Base-by-base conservation (phyloP, 2,888 invertebrate species). In the Ariolimax columbianus region DNA sequence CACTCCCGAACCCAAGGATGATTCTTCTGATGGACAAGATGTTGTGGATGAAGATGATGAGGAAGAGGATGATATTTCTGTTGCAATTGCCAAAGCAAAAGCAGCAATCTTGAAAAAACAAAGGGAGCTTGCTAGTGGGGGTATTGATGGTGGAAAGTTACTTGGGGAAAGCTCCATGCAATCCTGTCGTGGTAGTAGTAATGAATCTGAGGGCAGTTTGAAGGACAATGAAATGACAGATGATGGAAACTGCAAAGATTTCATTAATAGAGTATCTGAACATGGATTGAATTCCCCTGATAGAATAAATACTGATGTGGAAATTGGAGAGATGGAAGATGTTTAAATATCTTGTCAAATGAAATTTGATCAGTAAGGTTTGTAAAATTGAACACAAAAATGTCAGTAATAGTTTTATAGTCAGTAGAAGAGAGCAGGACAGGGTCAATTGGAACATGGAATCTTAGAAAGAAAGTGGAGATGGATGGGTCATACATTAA, bases 1-100 rank as follows among this genome's bases (percentile, higher is more conserved):
- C 78, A 85, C 85, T 30, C 85, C 85, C 47, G 85, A 85, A 47
- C 85, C 85, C 17, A 85, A 85, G 47, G 85, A 85, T 59, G 80
- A 80, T 33, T 85, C 85, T 3, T 80, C 80, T 30, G 81, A 85
- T 68, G 84, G 79, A 11, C 73, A 55, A 38, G 72, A 59, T 40
- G 77, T 66, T 9, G 68, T 33, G 23, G 82, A 59, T 43, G 84
- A 73, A 3, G 84, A 84, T 0, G 81, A 85, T 19, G 81, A 85
- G 1, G 79, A 84, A n/a, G 80, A 81, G 17, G 80, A 75, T 26
- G 85, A 85, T 68, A 85, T 85, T 81, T n/a, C 85, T 75, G 66
- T 77, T 17, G 85, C 55, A 17, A 85, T 85, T 38, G 81, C 80
- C 47, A 85, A 68, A 36, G 85, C 85, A 6, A 85, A 77, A 51